Percentiles rank a stretch among this genome's conserved stretches.
Conservation (phyloP, 2,888 invertebrate genomes). For the Pomacea canaliculata region DNA sequence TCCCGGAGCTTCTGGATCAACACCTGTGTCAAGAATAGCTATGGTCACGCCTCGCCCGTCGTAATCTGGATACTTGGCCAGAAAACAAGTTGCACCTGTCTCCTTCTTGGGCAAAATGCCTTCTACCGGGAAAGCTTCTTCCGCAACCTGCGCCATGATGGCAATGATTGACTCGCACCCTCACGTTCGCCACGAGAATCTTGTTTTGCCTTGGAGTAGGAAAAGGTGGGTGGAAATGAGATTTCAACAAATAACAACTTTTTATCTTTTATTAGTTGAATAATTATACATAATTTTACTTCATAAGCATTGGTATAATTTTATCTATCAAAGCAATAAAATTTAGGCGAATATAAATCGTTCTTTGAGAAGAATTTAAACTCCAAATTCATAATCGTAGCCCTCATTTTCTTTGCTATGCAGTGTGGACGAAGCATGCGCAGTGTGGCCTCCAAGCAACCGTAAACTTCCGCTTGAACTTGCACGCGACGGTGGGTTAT, state of each 20-base stretch:
- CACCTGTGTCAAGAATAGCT: slow-evolving; percentile 97
- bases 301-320: too few species aligned
- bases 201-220: background rate
- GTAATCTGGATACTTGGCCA: slow-evolving; percentile 88
- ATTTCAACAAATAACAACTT: background rate
- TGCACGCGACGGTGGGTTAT: slow-evolving; percentile 12
- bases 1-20: slow-evolving; percentile 95
- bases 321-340: too few species aligned
- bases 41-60: slow-evolving; percentile 93
- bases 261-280: background rate
- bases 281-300: too few species aligned
- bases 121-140: slow-evolving; percentile 64
- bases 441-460: slow-evolving; percentile 45
- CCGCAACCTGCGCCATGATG: slow-evolving; percentile 59
- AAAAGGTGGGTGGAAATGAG: slow-evolving; percentile 1
- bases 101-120: slow-evolving; percentile 85
- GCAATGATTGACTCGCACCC: slow-evolving; percentile 1
- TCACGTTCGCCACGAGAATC: slow-evolving; percentile 10
- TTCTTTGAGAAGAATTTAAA: too few species aligned
- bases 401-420: too few species aligned
- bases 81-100: slow-evolving; percentile 88
- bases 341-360: too few species aligned
- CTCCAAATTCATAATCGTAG: too few species aligned
- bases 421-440: slow-evolving; percentile 9
- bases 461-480: slow-evolving; percentile 52